These are phyloP conservation scores for Hydrotaea cyrtoneurina DNA, from an alignment of 2,888 invertebrate genomes.

Conservation along the genomic window DNA sequence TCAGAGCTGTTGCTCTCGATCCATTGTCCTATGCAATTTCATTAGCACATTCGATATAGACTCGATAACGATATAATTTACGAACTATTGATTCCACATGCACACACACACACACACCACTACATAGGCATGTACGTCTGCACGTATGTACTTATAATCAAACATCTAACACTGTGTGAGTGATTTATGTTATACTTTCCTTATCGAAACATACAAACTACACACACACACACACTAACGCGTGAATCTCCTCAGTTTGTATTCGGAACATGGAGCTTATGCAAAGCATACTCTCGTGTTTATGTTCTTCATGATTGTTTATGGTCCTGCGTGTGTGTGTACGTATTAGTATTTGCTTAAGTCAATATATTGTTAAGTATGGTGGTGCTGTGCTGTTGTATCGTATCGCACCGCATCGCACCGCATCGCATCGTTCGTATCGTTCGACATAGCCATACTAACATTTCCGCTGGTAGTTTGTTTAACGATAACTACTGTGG, in stretches of 20 bases:
- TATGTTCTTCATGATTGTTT: not conserved
- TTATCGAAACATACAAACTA: not conserved
- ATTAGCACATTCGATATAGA: too few species aligned
- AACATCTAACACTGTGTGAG: not conserved
- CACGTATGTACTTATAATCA: not conserved
- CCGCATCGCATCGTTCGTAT: not conserved
- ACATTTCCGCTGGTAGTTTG: slow-evolving; percentile 28
- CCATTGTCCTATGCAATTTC: too few species aligned
- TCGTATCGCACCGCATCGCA: not conserved
- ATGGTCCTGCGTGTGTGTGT: not conserved
- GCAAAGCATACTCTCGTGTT: not conserved
- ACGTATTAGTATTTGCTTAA: not conserved
- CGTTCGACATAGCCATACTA: slow-evolving; percentile 21
- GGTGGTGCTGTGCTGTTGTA: not conserved
- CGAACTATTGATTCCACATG: too few species aligned
- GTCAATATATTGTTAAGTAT: slow-evolving; percentile 26
- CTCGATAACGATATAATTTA: too few species aligned
- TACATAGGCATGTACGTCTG: not conserved
- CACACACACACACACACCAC: too few species aligned
- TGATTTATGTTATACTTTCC: slow-evolving; percentile 3
- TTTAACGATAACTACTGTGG: slow-evolving; percentile 28
- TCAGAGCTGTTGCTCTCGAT: too few species aligned
- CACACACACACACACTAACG: not conserved
- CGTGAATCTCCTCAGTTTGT: not conserved
- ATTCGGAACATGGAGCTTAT: slow-evolving; percentile 5